Conservation (phyloP, 2,888 invertebrate genomes). For the Lacanobia oleracea region DNA sequence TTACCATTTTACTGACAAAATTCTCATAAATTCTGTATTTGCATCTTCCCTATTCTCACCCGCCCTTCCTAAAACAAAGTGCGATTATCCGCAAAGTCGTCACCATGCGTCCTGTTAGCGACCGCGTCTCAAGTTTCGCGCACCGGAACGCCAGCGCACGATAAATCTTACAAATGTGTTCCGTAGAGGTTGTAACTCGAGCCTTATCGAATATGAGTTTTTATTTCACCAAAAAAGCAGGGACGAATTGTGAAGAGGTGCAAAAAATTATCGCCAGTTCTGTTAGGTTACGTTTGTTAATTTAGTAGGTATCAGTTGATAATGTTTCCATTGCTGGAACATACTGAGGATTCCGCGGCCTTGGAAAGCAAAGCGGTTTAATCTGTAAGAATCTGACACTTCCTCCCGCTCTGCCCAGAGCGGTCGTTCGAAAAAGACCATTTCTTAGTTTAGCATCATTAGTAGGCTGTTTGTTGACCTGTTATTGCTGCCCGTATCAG, state of each 20-base stretch:
- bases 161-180: slow-evolving; percentile 62
- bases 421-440: too few species aligned
- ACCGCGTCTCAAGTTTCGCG: slow-evolving; percentile 50
- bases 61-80: slow-evolving; percentile 2
- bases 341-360: too few species aligned
- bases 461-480: too few species aligned
- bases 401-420: too few species aligned
- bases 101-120: slow-evolving; percentile 35
- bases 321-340: not conserved
- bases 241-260: slow-evolving; percentile 32
- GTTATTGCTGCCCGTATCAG: too few species aligned
- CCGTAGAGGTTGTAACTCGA: slow-evolving; percentile 56
- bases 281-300: not conserved
- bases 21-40: too few species aligned
- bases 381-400: too few species aligned
- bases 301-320: not conserved
- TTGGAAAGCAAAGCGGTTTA: too few species aligned
- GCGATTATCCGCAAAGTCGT: slow-evolving; percentile 25
- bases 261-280: slow-evolving; percentile 37
- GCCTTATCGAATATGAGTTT: slow-evolving; percentile 50
- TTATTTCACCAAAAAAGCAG: slow-evolving; percentile 52
- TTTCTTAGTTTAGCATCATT: too few species aligned
- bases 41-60: too few species aligned
- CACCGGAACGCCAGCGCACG: slow-evolving; percentile 41
- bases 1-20: too few species aligned